phyloP scores from a whole-genome alignment of 2,888 invertebrate genomes.

The Phortica magna region DNA sequence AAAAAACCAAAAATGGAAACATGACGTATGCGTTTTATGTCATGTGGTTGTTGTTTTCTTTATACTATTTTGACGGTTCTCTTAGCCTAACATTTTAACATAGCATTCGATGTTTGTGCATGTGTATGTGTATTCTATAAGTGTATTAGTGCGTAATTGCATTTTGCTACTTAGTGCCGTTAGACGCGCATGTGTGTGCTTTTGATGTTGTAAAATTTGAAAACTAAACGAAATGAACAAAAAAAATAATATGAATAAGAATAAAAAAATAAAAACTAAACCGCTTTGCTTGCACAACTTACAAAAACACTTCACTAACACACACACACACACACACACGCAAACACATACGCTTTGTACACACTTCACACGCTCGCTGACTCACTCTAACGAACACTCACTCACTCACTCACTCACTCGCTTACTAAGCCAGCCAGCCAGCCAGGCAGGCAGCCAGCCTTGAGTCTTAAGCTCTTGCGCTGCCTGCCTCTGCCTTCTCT shows the following conservation, averaged over 20 bases:
- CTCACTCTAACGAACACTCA: conserved; percentile 12
- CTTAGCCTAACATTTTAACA: neutral
- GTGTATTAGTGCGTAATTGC: conserved; percentile 53
- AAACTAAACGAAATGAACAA: conserved; percentile 45
- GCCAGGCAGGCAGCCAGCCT: neutral
- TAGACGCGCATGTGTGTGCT: conserved; percentile 49
- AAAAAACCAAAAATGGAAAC: too few relatives aligned
- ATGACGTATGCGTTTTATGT: neutral
- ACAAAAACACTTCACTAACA: conserved; percentile 39
- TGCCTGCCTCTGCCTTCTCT: neutral
- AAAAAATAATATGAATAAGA: conserved; percentile 42
- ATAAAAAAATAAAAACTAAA: conserved; percentile 56
- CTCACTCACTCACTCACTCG: conserved; percentile 6
- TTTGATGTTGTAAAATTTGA: conserved; percentile 56
- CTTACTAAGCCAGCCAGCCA: conserved; percentile 7
- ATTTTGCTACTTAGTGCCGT: conserved; percentile 26
- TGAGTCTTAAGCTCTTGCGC: too few relatives aligned
- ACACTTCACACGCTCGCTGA: neutral
- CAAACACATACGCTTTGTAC: neutral
- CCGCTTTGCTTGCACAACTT: conserved; percentile 60
- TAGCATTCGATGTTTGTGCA: conserved; percentile 33
- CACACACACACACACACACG: conserved; percentile 40
- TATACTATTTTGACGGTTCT: neutral
- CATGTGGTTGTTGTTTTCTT: conserved; percentile 6
- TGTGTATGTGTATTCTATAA: conserved; percentile 47